A percentile compares a stretch with the other conserved stretches of the same genome.
Conservation (phyloP, 1,140 invertebrate genomes). For the Drosophila orosa region DNA sequence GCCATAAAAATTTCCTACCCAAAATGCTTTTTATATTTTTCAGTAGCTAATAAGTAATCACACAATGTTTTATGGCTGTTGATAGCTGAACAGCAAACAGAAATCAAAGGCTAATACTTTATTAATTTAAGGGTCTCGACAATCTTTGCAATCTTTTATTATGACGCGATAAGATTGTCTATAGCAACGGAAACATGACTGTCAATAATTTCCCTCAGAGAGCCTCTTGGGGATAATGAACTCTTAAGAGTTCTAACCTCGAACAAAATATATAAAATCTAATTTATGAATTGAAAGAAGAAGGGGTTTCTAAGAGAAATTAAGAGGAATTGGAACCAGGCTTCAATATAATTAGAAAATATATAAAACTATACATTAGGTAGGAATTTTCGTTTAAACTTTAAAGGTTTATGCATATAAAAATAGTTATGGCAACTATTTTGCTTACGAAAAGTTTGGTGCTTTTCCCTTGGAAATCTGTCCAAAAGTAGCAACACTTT, state of each 20-base stretch:
- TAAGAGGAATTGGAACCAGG: too few relatives aligned
- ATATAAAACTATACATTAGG: too few relatives aligned
- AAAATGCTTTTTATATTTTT: constrained; percentile 4
- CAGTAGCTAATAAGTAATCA: constrained; percentile 3
- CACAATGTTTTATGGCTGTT: constrained; percentile 11
- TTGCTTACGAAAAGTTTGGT: background rate
- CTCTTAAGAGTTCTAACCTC: background rate
- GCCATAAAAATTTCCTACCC: background rate
- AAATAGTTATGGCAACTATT: background rate
- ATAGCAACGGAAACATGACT: constrained; percentile 6
- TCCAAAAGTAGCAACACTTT: background rate
- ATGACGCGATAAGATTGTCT: constrained; percentile 14
- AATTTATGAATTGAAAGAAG: background rate
- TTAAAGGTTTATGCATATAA: background rate
- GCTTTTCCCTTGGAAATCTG: too few relatives aligned
- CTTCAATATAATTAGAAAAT: too few relatives aligned
- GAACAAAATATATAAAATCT: background rate
- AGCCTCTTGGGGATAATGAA: background rate
- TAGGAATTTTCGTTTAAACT: too few relatives aligned
- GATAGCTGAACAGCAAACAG: constrained; percentile 4
- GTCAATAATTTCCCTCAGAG: background rate
- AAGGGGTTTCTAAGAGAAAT: background rate
- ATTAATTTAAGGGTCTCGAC: constrained; percentile 20
- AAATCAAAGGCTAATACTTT: constrained; percentile 35
- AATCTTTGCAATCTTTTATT: constrained; percentile 11